Evolutionary conservation across 2,888 invertebrate species (phyloP), one percentile per base, ranked within the genome.

Genomic region (Drosophila flavopinicola): DNA sequence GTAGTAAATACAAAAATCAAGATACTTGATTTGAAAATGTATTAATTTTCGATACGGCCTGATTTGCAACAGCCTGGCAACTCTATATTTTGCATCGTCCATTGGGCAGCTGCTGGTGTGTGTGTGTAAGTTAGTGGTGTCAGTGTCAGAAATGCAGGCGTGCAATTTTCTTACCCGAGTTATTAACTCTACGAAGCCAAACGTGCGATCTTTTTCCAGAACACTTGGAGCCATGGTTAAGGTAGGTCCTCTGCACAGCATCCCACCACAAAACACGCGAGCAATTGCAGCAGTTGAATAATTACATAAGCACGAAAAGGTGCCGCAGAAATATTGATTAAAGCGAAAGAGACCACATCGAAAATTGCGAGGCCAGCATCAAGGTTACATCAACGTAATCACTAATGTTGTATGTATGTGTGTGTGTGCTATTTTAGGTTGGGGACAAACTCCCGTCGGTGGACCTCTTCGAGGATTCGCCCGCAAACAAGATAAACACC

Each of bases 401-500:
- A 42, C 20, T 32, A 33, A 48, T 45, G 27, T 29, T 39, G 47
- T 66, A 44, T 66, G 17, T 20, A 11, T 30, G 25, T 70, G 11
- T 13, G 61, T 51, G 17, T 30, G 20, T 23, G 5, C 15, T 41
- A 38, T 73, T 78, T 17, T 41, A 98, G 98, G 95, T 95, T 90
- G 98, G 98, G 79, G 97, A 97, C 86, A 92, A 93, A 65, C 80
- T 98, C 70, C 98, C 98, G 1, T 92, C 92, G 17, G 93, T 95
- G 32, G 96, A 96, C 88, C 92, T 98, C 38, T 97, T 93, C 82
- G 98, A 98, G 91, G 95, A 96, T 89, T 94, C 94, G 5, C 98
- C 98, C 6, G 95, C 95, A 0, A 96, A 95, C 77, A 97, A 97
- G 92, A 95, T 98, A 4, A 96, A 96, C 90, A 92, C 95, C 33